Percentiles rank a stretch among this genome's conserved stretches.
Evolutionary conservation across 2,113 vertebrate species (phyloP).

Genomic region (Megaleporinus macrocephalus): DNA sequence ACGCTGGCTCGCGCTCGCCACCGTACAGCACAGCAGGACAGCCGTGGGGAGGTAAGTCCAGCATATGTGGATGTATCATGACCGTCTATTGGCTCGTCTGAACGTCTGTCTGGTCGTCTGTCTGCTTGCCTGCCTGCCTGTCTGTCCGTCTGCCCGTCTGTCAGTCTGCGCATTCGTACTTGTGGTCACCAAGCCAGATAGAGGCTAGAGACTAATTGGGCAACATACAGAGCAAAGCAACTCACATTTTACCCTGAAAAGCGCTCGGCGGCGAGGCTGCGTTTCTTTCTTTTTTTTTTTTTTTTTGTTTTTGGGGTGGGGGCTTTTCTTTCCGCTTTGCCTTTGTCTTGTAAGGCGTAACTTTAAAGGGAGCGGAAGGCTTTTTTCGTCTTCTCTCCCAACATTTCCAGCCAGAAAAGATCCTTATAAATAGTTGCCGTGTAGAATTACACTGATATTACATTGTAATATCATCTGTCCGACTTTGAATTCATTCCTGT

Average conservation of each 20-base stretch:
- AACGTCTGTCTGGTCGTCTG: conserved; percentile 59
- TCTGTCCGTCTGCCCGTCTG: conserved; percentile 20
- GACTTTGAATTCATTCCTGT: too few relatives aligned
- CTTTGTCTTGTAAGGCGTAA: conserved; percentile 38
- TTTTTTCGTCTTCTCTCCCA: neutral
- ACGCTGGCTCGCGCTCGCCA: conserved; percentile 42
- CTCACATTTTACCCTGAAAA: neutral
- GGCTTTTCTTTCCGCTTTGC: neutral
- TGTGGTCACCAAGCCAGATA: conserved; percentile 10
- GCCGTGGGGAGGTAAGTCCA: conserved; percentile 64
- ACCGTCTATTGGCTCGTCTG: conserved; percentile 69
- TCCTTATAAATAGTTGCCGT: too few relatives aligned
- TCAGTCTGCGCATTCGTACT: neutral
- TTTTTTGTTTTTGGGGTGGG: too few relatives aligned
- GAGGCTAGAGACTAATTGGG: conserved; percentile 26
- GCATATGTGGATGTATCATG: conserved; percentile 73
- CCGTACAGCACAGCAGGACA: conserved; percentile 69
- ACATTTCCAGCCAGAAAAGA: neutral
- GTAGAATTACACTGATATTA: neutral
- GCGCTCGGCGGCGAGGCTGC: neutral
- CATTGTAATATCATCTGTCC: too few relatives aligned
- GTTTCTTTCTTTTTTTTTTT: too few relatives aligned
- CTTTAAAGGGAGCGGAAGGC: neutral
- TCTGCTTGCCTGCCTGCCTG: conserved; percentile 9
- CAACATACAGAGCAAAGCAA: neutral